These are phyloP conservation scores for Perccottus glenii DNA, from an alignment of 2,113 vertebrate genomes.

Conservation along the genomic window DNA sequence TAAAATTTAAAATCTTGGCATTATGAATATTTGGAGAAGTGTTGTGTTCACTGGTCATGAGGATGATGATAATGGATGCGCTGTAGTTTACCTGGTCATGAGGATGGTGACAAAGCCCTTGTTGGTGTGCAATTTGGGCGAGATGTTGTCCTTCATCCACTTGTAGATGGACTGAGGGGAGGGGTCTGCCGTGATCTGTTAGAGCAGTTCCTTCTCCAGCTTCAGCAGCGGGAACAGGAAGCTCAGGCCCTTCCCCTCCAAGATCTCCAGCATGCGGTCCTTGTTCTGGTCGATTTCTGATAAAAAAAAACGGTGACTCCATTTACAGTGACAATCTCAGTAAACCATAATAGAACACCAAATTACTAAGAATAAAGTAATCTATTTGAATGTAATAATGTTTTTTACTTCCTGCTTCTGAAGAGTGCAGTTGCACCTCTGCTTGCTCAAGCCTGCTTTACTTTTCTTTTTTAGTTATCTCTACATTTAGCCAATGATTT, in stretches of 20 bases:
- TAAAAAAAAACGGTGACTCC: background rate
- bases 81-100: conserved; percentile 90
- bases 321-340: background rate
- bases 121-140: conserved; percentile 96
- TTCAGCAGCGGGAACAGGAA: conserved; percentile 98
- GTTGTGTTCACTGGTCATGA: too few species aligned
- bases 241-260: conserved; percentile 97
- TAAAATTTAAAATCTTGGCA: too few species aligned
- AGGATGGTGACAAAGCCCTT: conserved; percentile 99
- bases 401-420: too few species aligned
- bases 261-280: conserved; percentile 98
- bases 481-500: too few species aligned
- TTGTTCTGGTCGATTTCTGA: conserved; percentile 99
- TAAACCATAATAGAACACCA: too few species aligned
- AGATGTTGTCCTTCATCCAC: conserved; percentile 99
- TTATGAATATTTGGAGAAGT: too few species aligned
- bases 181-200: conserved; percentile 96
- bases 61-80: too few species aligned
- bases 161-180: conserved; percentile 98
- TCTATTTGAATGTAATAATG: too few species aligned
- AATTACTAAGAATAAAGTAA: too few species aligned
- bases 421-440: too few species aligned
- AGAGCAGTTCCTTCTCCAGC: conserved; percentile 97
- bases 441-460: too few species aligned
- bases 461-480: too few species aligned